Conservation (phyloP, 2,113 vertebrate species). For the Cyanoderma ruficeps region DNA sequence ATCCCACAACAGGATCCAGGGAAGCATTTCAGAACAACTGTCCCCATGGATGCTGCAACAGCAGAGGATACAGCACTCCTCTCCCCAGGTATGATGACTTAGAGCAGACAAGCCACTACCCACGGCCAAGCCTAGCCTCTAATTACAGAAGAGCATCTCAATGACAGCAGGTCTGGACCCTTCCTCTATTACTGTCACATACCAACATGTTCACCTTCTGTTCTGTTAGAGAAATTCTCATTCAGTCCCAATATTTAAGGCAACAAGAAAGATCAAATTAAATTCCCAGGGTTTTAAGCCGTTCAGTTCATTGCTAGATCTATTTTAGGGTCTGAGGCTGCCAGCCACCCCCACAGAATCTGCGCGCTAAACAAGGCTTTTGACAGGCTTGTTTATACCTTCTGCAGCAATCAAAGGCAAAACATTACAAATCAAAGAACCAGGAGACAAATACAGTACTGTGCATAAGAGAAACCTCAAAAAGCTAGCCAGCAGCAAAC, state of each 20-base stretch:
- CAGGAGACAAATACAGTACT: slow-evolving; percentile 27
- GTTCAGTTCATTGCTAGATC: slow-evolving; percentile 22
- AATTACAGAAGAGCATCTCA: slow-evolving; percentile 12
- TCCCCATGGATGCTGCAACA: background rate
- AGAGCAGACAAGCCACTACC: background rate
- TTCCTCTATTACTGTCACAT: slow-evolving; percentile 38
- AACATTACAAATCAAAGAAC: slow-evolving; percentile 55
- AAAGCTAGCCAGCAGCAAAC: slow-evolving; percentile 45
- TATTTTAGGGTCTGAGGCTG: slow-evolving; percentile 60
- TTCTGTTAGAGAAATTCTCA: slow-evolving; percentile 46
- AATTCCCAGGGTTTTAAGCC: slow-evolving; percentile 34
- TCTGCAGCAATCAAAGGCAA: slow-evolving; percentile 49
- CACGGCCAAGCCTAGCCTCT: background rate
- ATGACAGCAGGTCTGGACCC: slow-evolving; percentile 43
- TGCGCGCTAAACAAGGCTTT: background rate
- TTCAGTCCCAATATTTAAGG: slow-evolving; percentile 56
- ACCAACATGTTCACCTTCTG: slow-evolving; percentile 57
- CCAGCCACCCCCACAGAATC: slow-evolving; percentile 60
- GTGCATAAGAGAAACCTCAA: background rate
- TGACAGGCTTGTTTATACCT: slow-evolving; percentile 64
- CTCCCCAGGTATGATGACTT: background rate
- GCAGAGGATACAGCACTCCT: background rate
- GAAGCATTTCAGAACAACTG: background rate
- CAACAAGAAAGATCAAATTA: slow-evolving; percentile 46
- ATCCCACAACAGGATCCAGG: background rate